Conservation (phyloP, 2,797 vertebrate species). For the Gorsachius magnificus region DNA sequence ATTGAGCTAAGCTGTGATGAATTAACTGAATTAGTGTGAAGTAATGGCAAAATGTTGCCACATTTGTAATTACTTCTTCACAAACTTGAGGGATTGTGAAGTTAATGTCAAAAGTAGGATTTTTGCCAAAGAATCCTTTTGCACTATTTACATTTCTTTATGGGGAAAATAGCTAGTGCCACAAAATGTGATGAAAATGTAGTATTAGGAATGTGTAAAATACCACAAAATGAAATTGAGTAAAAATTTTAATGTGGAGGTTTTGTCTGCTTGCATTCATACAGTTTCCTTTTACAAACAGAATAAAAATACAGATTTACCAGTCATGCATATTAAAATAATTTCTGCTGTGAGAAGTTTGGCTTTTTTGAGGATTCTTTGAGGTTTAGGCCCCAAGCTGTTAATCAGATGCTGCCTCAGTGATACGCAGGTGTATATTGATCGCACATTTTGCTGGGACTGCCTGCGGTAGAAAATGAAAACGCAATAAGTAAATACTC, state of each 20-base stretch:
- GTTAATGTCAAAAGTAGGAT: background rate
- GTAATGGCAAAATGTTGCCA: background rate
- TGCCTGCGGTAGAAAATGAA: background rate
- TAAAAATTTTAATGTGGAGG: background rate
- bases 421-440: background rate
- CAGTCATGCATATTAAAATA: background rate
- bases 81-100: background rate
- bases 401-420: background rate
- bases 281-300: background rate
- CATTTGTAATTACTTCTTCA: constrained; percentile 23
- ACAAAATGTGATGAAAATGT: background rate
- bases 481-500: background rate
- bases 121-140: background rate
- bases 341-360: background rate
- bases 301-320: background rate
- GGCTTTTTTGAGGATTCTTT: background rate
- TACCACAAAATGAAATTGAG: background rate
- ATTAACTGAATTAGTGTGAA: constrained; percentile 25
- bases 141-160: background rate
- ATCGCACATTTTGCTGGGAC: background rate
- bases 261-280: background rate
- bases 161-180: background rate
- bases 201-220: background rate
- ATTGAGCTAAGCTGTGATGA: constrained; percentile 21
- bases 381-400: background rate